Conservation (phyloP, 2,888 invertebrate genomes). For the Phoronis australis region DNA sequence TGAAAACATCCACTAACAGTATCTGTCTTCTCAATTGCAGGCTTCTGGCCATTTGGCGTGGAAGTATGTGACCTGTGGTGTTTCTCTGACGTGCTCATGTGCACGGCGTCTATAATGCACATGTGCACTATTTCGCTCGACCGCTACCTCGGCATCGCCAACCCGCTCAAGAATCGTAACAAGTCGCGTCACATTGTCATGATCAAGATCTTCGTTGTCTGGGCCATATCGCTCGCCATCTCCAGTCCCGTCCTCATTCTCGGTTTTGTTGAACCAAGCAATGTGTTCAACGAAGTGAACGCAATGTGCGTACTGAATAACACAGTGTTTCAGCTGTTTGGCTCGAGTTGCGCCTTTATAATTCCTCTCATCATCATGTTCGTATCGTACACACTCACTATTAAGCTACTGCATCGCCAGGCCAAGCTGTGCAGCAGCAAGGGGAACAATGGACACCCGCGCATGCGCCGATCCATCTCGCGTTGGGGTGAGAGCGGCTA, state of each 20-base stretch:
- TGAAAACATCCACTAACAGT: too few species aligned
- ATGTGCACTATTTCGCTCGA: constrained; percentile 59
- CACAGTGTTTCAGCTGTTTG: constrained; percentile 66
- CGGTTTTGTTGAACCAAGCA: constrained; percentile 60
- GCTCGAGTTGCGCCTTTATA: constrained; percentile 92
- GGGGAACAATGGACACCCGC: constrained; percentile 11
- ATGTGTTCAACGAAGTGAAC: constrained; percentile 58
- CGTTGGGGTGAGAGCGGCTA: background rate
- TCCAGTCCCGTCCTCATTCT: constrained; percentile 55
- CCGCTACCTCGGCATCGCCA: constrained; percentile 80
- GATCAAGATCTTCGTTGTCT: constrained; percentile 86
- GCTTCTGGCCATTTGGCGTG: constrained; percentile 77
- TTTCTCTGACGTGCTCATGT: constrained; percentile 61
- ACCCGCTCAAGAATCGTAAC: constrained; percentile 66
- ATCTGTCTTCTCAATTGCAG: too few species aligned
- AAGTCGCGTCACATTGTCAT: constrained; percentile 47
- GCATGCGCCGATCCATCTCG: constrained; percentile 2
- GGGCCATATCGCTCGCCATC: constrained; percentile 71
- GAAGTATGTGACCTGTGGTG: constrained; percentile 55
- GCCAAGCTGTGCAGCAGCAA: constrained; percentile 30
- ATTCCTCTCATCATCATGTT: constrained; percentile 93
- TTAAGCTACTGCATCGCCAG: constrained; percentile 77
- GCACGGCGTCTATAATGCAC: constrained; percentile 59
- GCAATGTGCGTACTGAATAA: constrained; percentile 56
- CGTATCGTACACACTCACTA: constrained; percentile 88